A percentile compares a stretch with the other conserved stretches of the same genome.
These are phyloP conservation scores for Planiliza haematocheilus DNA, from an alignment of 2,113 vertebrate genomes.

Conservation along the genomic window DNA sequence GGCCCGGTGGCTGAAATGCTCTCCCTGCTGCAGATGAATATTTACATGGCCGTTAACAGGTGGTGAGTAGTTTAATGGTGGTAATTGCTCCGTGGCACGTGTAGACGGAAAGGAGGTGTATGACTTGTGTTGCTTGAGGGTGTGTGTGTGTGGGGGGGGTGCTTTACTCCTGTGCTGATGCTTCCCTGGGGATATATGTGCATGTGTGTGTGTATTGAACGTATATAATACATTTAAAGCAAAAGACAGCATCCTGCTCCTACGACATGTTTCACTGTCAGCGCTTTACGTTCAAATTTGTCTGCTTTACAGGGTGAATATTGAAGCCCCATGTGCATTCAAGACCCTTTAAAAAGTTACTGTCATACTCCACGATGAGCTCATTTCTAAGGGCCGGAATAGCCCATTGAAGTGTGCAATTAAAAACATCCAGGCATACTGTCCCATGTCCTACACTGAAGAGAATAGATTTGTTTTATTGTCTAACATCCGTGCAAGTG, in stretches of 20 bases:
- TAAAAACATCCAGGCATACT: neutral
- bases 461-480: slow-evolving; percentile 58
- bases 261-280: slow-evolving; percentile 3
- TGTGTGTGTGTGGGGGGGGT: slow-evolving; percentile 19
- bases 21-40: slow-evolving; percentile 92
- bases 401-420: neutral
- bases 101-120: slow-evolving; percentile 87
- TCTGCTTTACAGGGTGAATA: too few species aligned
- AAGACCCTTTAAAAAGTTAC: neutral
- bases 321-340: neutral
- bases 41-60: slow-evolving; percentile 99
- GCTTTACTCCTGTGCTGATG: slow-evolving; percentile 45
- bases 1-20: slow-evolving; percentile 87
- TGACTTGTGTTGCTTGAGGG: slow-evolving; percentile 29
- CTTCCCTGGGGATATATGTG: slow-evolving; percentile 39
- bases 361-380: neutral
- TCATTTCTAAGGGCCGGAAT: neutral
- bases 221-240: slow-evolving; percentile 14
- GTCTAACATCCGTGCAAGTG: slow-evolving; percentile 81
- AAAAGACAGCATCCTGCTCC: slow-evolving; percentile 1
- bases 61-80: slow-evolving; percentile 96
- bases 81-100: slow-evolving; percentile 93
- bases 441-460: neutral
- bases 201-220: slow-evolving; percentile 18
- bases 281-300: neutral